A percentile compares a stretch with the other conserved stretches of the same genome.
Evolutionary conservation across 2,113 vertebrate genomes (phyloP).

Genomic region (Philantomba maxwellii): DNA sequence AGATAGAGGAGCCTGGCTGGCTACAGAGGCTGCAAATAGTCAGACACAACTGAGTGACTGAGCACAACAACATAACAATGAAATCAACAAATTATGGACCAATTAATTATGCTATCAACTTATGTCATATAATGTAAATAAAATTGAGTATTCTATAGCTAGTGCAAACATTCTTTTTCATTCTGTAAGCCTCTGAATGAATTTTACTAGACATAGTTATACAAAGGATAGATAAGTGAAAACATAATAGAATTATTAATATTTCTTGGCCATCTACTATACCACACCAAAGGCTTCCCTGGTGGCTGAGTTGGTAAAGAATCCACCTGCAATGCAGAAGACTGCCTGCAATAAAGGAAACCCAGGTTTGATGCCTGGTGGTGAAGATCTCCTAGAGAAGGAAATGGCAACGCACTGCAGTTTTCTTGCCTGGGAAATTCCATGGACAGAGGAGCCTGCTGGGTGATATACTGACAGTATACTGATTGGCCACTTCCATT

Average conservation of each 20-base stretch:
- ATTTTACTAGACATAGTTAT: neutral
- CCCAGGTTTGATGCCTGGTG: neutral
- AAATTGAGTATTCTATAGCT: neutral
- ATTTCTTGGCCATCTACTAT: neutral
- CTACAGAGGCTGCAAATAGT: neutral
- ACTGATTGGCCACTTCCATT: neutral
- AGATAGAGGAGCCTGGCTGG: neutral
- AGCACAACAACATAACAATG: neutral
- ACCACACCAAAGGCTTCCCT: neutral
- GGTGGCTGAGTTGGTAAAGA: neutral
- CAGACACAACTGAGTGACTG: neutral
- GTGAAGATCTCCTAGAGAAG: neutral
- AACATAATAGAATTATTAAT: neutral
- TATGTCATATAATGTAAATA: neutral
- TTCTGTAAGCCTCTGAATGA: neutral
- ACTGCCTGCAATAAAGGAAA: neutral
- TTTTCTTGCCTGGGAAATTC: neutral
- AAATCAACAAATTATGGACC: neutral
- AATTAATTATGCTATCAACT: neutral
- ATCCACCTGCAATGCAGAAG: neutral
- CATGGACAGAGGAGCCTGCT: neutral
- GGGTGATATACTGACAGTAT: accelerated
- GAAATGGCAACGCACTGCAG: neutral
- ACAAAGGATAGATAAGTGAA: neutral
- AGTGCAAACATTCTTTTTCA: neutral